Percentiles rank a stretch among this genome's conserved stretches.
phyloP scores from a whole-genome alignment of 2,113 vertebrate genomes.

The Mormyrus lacerda region DNA sequence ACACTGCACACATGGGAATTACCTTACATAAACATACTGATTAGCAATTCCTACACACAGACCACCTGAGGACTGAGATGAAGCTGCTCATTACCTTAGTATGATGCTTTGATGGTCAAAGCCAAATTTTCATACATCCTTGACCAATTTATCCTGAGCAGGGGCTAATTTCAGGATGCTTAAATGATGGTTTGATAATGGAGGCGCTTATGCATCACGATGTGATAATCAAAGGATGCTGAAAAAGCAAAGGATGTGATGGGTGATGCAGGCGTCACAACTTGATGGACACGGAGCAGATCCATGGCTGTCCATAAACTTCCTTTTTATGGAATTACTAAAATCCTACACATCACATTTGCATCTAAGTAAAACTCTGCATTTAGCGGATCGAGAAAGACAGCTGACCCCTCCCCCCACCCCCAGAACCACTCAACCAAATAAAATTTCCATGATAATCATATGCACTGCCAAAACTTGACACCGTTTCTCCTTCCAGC shows the following conservation, averaged over 20 bases:
- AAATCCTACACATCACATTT: not conserved
- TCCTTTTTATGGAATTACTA: not conserved
- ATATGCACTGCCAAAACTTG: not conserved
- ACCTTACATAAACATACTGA: not conserved
- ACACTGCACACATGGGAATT: not conserved
- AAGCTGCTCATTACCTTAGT: not conserved
- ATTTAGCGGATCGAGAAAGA: not conserved
- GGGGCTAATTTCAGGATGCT: not conserved
- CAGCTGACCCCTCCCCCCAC: not conserved
- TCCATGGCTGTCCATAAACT: not conserved
- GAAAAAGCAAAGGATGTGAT: not conserved
- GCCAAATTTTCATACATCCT: not conserved
- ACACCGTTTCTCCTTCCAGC: not conserved
- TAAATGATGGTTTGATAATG: not conserved
- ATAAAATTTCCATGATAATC: not conserved
- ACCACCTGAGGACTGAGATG: not conserved
- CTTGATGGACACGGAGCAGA: not conserved
- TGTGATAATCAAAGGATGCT: not conserved
- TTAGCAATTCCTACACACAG: not conserved
- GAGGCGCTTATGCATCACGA: not conserved
- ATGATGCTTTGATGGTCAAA: not conserved
- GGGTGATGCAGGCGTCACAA: not conserved
- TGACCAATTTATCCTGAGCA: not conserved
- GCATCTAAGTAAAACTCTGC: not conserved
- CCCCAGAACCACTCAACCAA: not conserved